A percentile compares a stretch with the other conserved stretches of the same genome.
phyloP scores from a whole-genome alignment of 1,140 invertebrate genomes.

The Ladona fulva region DNA sequence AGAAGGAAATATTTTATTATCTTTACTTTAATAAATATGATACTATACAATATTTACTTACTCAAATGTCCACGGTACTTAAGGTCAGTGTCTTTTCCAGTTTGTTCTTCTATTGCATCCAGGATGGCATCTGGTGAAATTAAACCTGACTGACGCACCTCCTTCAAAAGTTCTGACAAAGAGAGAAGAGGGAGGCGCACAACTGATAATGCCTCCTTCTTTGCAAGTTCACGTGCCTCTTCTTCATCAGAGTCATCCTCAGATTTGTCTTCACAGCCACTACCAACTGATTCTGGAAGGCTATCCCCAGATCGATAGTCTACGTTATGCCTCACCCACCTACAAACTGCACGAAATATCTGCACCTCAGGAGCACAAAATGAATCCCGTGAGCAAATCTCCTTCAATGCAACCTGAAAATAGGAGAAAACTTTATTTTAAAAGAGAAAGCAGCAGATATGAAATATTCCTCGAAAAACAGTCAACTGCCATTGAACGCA shows the following conservation, averaged over 20 bases:
- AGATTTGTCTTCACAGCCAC: not conserved
- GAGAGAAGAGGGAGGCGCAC: conserved; percentile 83
- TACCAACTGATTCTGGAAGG: conserved; percentile 45
- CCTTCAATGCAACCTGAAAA: conserved; percentile 58
- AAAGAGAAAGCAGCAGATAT: too few species aligned
- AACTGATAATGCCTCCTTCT: conserved; percentile 25
- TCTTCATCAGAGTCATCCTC: not conserved
- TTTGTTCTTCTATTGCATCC: conserved; percentile 84
- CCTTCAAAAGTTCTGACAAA: conserved; percentile 74
- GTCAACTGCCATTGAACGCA: too few species aligned
- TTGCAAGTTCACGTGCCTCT: not conserved
- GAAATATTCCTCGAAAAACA: too few species aligned
- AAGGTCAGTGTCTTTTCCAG: conserved; percentile 64
- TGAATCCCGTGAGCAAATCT: conserved; percentile 83
- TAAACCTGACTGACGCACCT: conserved; percentile 75
- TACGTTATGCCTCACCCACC: conserved; percentile 71
- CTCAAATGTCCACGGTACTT: conserved; percentile 69
- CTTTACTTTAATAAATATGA: too few species aligned
- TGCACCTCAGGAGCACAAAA: conserved; percentile 94
- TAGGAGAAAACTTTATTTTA: too few species aligned
- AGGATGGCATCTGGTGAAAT: conserved; percentile 83
- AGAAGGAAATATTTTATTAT: too few species aligned
- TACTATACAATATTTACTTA: conserved; percentile 38
- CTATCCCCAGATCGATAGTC: not conserved
- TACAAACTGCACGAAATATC: conserved; percentile 81